A percentile compares a stretch with the other conserved stretches of the same genome.
phyloP scores from a whole-genome alignment of 2,888 invertebrate species.

The Drosophila mimetica region DNA sequence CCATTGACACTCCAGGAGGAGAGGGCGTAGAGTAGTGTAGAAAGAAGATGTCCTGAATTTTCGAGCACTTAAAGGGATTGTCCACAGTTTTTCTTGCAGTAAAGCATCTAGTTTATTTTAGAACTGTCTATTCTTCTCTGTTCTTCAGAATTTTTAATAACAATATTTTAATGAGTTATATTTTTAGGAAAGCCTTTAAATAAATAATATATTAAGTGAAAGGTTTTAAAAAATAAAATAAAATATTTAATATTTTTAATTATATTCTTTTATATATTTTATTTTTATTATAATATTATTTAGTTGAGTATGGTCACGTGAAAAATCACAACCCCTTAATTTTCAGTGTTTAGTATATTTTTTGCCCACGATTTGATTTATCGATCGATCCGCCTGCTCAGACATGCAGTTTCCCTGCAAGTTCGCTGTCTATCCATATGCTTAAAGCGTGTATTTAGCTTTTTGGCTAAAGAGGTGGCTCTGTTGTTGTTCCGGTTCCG shows the following conservation, averaged over 20 bases:
- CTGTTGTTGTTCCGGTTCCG: conserved; percentile 26
- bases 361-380: conserved; percentile 18
- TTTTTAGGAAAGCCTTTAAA: not conserved
- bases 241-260: too few species aligned
- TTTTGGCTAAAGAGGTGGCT: conserved; percentile 36
- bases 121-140: too few species aligned
- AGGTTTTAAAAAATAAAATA: not conserved
- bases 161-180: too few species aligned
- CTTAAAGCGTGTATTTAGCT: conserved; percentile 39
- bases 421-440: conserved; percentile 4
- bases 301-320: too few species aligned
- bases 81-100: not conserved
- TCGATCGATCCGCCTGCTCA: conserved; percentile 21
- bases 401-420: conserved; percentile 11
- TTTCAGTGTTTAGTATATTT: not conserved
- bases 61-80: conserved; percentile 25
- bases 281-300: too few species aligned
- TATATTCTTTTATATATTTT: too few species aligned
- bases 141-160: too few species aligned
- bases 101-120: not conserved
- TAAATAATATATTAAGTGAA: too few species aligned
- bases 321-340: too few species aligned
- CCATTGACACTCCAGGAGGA: conserved; percentile 15
- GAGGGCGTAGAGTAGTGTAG: not conserved
- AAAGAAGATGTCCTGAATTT: conserved; percentile 11